Percentiles rank a stretch among this genome's conserved stretches.
Conservation (phyloP, 2,797 vertebrate genomes). For the Amazona finschi region DNA sequence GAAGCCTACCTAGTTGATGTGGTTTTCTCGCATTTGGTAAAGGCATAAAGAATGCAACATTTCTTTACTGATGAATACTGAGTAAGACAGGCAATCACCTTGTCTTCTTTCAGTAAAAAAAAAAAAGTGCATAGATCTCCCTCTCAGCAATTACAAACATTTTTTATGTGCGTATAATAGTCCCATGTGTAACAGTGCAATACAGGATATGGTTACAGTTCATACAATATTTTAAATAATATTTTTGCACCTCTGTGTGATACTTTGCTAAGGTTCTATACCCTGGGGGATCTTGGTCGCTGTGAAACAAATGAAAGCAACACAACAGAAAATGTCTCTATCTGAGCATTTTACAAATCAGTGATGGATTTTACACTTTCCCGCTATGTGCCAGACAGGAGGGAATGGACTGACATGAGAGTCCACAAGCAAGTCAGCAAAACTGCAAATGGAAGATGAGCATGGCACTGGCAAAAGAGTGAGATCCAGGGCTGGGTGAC, state of each 20-base stretch:
- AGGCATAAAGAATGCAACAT: neutral
- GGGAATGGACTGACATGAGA: neutral
- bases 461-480: neutral
- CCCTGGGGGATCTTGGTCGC: neutral
- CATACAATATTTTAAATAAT: neutral
- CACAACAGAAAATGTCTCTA: neutral
- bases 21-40: neutral
- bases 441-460: neutral
- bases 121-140: neutral
- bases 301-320: neutral
- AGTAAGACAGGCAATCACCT: neutral
- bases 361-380: slow-evolving; percentile 1
- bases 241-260: neutral
- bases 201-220: neutral
- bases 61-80: neutral
- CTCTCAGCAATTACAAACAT: neutral
- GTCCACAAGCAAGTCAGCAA: neutral
- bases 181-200: neutral
- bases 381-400: neutral
- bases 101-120: neutral
- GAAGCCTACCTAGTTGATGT: neutral
- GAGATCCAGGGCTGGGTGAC: neutral
- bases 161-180: neutral
- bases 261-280: neutral
- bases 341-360: neutral